Base-by-base conservation (phyloP, 2,113 vertebrate species). In the Pavo muticus region DNA sequence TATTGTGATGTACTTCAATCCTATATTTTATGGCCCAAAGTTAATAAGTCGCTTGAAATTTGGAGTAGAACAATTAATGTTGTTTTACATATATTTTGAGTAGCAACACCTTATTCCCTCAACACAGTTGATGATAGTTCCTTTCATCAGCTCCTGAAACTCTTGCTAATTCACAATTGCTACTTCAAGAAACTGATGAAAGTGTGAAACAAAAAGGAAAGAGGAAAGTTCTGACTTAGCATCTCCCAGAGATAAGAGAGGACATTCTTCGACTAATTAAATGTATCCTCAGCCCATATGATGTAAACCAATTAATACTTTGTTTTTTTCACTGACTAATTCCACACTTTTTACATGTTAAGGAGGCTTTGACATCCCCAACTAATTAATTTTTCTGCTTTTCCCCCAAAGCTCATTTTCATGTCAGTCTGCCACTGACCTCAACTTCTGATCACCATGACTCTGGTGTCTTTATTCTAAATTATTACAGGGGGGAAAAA, bases 321-420 rank as follows among this genome's bases (percentile, higher is more conserved):
- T 10, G 35, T 44, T 88, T 93, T 94, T 95, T 50, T 84, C 44
- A 64, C 24, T 95, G 87, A 93, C 82, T 85, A 87, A 12, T 29
- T 64, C 68, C 13, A 63, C 17, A 88, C 15, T 61, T 93, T 90
- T 80, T 87, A 27, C 56, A 52, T 78, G n/a, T 63, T 94, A 87
- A 88, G 37, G 93, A 87, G 44, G 10, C 6, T 95, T 89, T 91
- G 77, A 92, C 83, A 88, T 85, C 50, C 68, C 12, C 12, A 39
- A 59, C 80, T 96, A 95, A 97, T 96, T 96, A 97, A 76, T 97
- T 95, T 93, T 74, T 91, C 63, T 94, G 35, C 1, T 91, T 94
- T 79, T 15, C 11, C 76, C 92, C 67, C 59, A 78, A 85, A 95
- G 84, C 77, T 83, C 68, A 69, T 86, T 95, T 93, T 81, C 83